A percentile compares a stretch with the other conserved stretches of the same genome.
Evolutionary conservation across 1,140 invertebrate genomes (phyloP).

Genomic region (Patella vulgata): DNA sequence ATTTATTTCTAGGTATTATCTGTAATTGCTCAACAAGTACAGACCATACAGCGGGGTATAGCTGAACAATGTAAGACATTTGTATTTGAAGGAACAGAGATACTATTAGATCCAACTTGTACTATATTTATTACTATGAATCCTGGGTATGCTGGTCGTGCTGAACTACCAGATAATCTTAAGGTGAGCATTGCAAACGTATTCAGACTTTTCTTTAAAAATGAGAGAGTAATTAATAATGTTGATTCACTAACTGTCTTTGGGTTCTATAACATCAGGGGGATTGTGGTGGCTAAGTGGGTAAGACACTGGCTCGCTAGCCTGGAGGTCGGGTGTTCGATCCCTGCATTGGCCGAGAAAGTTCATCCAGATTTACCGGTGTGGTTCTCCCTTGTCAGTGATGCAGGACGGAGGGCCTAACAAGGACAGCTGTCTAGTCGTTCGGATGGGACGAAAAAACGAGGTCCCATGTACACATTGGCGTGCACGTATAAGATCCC

Average conservation of each 20-base stretch:
- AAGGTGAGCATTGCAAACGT: conserved; percentile 53
- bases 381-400: too few species aligned
- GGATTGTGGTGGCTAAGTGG: too few species aligned
- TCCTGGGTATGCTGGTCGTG: conserved; percentile 65
- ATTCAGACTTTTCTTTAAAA: too few species aligned
- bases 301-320: too few species aligned
- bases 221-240: background rate
- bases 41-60: conserved; percentile 66
- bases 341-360: too few species aligned
- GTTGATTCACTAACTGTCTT: background rate
- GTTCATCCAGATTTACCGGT: too few species aligned
- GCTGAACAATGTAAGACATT: conserved; percentile 61
- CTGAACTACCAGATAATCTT: conserved; percentile 67
- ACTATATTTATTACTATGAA: conserved; percentile 69
- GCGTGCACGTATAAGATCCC: too few species aligned
- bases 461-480: too few species aligned
- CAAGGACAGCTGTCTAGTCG: too few species aligned
- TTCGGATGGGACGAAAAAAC: too few species aligned
- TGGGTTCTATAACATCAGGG: background rate
- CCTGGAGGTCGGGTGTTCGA: too few species aligned
- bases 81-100: conserved; percentile 66
- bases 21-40: conserved; percentile 67
- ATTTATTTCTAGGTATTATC: conserved; percentile 58
- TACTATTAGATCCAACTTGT: conserved; percentile 65
- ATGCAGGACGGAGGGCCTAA: too few species aligned